Conservation (phyloP, 2,113 vertebrate species). For the Leptosomus discolor region DNA sequence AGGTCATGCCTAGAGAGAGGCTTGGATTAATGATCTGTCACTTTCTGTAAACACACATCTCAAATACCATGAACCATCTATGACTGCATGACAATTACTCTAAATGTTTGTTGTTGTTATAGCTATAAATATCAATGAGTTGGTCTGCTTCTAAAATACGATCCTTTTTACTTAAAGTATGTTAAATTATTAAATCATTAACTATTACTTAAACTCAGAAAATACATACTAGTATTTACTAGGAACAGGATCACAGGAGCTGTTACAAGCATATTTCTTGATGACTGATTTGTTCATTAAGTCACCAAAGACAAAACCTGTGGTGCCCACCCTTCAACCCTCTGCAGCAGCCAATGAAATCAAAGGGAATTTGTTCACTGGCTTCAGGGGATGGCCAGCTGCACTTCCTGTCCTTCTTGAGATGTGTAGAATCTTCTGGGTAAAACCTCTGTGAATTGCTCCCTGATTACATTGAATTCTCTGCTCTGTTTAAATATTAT, state of each 20-base stretch:
- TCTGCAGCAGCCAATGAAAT: not conserved
- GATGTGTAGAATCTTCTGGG: not conserved
- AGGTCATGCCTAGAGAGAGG: not conserved
- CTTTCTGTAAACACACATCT: conserved; percentile 54
- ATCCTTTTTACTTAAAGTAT: not conserved
- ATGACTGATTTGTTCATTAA: not conserved
- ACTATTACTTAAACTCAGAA: not conserved
- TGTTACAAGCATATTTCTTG: not conserved
- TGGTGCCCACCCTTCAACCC: not conserved
- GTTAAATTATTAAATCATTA: not conserved
- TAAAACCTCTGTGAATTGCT: not conserved
- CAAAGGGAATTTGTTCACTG: not conserved
- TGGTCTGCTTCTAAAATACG: not conserved
- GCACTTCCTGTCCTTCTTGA: not conserved
- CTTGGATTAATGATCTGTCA: conserved; percentile 56
- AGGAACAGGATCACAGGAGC: not conserved
- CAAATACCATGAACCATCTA: not conserved
- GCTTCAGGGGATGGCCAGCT: not conserved
- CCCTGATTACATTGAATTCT: not conserved
- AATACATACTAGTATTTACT: not conserved
- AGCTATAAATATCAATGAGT: not conserved
- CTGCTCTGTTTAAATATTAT: not conserved
- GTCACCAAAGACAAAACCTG: not conserved
- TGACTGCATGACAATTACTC: not conserved
- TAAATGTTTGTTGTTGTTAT: not conserved